Evolutionary conservation across 2,888 invertebrate genomes (phyloP), one percentile per base, ranked within the genome.

Genomic region (Sipha maydis): DNA sequence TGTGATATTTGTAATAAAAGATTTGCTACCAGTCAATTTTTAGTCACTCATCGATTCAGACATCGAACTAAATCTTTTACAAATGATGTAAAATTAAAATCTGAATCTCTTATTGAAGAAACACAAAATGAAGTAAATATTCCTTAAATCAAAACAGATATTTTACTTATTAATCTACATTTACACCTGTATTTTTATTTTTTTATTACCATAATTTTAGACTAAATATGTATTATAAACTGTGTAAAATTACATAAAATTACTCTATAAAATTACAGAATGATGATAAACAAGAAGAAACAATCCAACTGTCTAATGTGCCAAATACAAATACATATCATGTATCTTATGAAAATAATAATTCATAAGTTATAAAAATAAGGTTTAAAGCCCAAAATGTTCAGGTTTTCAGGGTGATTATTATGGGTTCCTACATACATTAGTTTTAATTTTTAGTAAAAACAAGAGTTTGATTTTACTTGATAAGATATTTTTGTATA

Each of bases 1-100:
- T 95, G 95, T 91, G 93, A 93, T 77, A 93, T 94, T 8, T 94
- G 94, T 91, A 93, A 93, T 31, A 94, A 93, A 89, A 92, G 92
- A 0, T 94, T 94, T 90, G 93, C 94, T 1, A 94, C 94, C 89
- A 92, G 94, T 89, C 94, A 94, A 91, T 94, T 94, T 90, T 93
- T 95, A 90, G 94, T 93, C 90, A 93, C 94, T 34, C 94, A 94
- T 79, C 94, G 94, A 90, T 90, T 94, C 80, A 92, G 93, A 90
- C 94, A 94, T 91, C 93, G 93, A 89, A 69, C 71, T 2, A 88
- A 75, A 82, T n/a, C 8, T n/a, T 69, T 3, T 86, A 38, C 31
- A 48, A 88, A 82, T 61, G 7, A 34, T 67, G 0, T 75, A 19
- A 67, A 67, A 82, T 21, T 19, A 34, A 7, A 79, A 3, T 21